These are phyloP conservation scores for Amblyjoppa fuscipennis DNA, from an alignment of 2,888 invertebrate species.

Conservation along the genomic window DNA sequence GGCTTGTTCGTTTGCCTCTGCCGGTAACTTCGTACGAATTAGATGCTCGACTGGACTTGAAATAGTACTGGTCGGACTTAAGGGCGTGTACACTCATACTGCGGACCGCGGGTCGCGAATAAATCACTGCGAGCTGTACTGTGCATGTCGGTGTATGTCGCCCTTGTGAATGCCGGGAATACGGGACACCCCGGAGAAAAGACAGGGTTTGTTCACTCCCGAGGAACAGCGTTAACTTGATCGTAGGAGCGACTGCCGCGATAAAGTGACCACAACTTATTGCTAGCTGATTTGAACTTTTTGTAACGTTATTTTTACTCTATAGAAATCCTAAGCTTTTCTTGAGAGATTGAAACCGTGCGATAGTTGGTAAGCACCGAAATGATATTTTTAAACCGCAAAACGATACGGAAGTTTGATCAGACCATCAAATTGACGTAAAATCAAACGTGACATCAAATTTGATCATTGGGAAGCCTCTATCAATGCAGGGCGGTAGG, in stretches of 20 bases:
- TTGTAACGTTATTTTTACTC: too few species aligned
- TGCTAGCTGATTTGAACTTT: too few species aligned
- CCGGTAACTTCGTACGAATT: constrained; percentile 17
- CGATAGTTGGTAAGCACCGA: too few species aligned
- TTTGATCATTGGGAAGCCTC: too few species aligned
- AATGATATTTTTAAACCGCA: too few species aligned
- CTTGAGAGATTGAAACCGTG: too few species aligned
- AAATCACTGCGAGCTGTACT: constrained; percentile 1
- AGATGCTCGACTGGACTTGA: constrained; percentile 21
- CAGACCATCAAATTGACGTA: too few species aligned
- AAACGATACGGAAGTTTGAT: too few species aligned
- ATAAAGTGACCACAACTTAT: too few species aligned
- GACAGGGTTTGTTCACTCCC: background rate
- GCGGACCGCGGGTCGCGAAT: background rate
- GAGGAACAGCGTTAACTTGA: background rate
- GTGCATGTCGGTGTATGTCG: background rate
- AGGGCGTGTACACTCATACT: constrained; percentile 10
- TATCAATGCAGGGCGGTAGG: too few species aligned
- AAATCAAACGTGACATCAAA: too few species aligned
- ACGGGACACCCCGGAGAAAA: background rate
- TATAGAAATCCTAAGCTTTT: too few species aligned
- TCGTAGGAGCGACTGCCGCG: background rate
- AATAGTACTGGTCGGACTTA: constrained; percentile 4
- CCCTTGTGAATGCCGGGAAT: background rate
- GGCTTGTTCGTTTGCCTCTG: background rate